A percentile compares a stretch with the other conserved stretches of the same genome.
Conservation (phyloP, 2,113 vertebrate genomes). For the Vombatus ursinus region DNA sequence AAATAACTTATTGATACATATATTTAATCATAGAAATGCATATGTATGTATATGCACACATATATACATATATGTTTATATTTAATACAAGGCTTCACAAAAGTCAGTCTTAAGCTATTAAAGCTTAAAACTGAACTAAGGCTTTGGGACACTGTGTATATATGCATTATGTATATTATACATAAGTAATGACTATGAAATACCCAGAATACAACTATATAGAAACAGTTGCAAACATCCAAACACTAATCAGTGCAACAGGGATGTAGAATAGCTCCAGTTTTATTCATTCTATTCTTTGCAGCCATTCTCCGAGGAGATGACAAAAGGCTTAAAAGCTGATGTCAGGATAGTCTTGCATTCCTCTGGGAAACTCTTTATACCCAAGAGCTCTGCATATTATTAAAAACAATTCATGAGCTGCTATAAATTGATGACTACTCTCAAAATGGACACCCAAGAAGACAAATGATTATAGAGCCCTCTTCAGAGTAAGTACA, state of each 20-base stretch:
- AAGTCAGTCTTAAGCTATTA: not conserved
- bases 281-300: slow-evolving; percentile 59
- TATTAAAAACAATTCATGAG: slow-evolving; percentile 70
- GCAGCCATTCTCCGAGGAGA: slow-evolving; percentile 51
- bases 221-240: slow-evolving; percentile 37
- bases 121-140: not conserved
- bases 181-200: slow-evolving; percentile 22
- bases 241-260: slow-evolving; percentile 31
- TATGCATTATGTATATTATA: not conserved
- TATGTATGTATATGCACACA: not conserved
- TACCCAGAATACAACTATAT: slow-evolving; percentile 21
- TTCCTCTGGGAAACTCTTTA: slow-evolving; percentile 74
- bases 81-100: not conserved
- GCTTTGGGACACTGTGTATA: not conserved
- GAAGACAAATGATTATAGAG: slow-evolving; percentile 31
- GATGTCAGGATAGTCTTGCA: slow-evolving; percentile 66
- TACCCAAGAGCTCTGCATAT: slow-evolving; percentile 71
- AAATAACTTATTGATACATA: slow-evolving; percentile 58
- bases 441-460: slow-evolving; percentile 43
- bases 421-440: slow-evolving; percentile 11
- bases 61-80: not conserved
- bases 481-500: slow-evolving; percentile 36
- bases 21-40: not conserved
- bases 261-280: slow-evolving; percentile 53
- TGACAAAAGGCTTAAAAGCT: slow-evolving; percentile 66